These are phyloP conservation scores for Idaea aversata DNA, from an alignment of 2,888 invertebrate species.

Conservation along the genomic window DNA sequence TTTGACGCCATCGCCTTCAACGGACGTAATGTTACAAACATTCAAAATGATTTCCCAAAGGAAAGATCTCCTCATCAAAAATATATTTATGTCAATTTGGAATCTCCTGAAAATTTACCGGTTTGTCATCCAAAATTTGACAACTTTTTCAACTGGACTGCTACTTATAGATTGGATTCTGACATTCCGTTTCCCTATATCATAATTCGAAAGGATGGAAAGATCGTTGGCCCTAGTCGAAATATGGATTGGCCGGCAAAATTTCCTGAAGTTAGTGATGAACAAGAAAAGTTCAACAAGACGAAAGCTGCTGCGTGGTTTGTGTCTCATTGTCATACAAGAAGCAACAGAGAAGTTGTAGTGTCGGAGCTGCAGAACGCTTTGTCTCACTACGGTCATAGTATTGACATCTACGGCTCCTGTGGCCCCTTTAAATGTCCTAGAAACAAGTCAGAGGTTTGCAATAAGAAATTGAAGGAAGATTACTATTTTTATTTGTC, in stretches of 20 bases:
- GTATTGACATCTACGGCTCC: constrained; percentile 77
- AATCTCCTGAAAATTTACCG: constrained; percentile 64
- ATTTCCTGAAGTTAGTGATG: no score
- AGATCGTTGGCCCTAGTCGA: no score
- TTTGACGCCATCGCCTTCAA: constrained; percentile 65
- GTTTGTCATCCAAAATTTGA: constrained; percentile 52
- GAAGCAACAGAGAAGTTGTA: constrained; percentile 47
- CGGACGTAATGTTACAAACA: constrained; percentile 46
- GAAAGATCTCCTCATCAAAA: constrained; percentile 53
- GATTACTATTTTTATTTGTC: constrained; percentile 87
- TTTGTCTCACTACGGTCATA: constrained; percentile 39
- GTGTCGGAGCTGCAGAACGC: constrained; percentile 44
- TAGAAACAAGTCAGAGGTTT: constrained; percentile 35
- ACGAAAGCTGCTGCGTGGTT: no score
- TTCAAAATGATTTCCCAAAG: constrained; percentile 39
- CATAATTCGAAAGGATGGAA: no score
- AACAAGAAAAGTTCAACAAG: no score
- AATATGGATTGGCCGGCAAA: no score
- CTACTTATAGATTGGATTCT: no score
- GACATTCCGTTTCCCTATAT: no score
- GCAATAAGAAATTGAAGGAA: constrained; percentile 58
- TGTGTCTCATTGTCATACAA: constrained; percentile 55
- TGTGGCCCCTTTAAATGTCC: constrained; percentile 70
- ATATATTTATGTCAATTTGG: constrained; percentile 65
- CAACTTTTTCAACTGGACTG: no score